Base-by-base conservation (phyloP, 2,888 invertebrate species). In the Rhamnusium bicolor region DNA sequence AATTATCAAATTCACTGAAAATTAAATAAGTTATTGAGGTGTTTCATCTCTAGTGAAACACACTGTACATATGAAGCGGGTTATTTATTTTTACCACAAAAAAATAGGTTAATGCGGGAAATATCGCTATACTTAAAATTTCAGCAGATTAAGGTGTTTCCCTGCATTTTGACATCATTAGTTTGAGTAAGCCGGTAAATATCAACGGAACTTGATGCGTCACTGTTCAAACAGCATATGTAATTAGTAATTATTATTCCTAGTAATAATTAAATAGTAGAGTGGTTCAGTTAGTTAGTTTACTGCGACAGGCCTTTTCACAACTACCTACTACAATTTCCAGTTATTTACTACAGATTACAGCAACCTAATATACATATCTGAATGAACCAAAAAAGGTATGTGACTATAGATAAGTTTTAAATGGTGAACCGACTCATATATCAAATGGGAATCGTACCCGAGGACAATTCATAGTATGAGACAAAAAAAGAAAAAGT, bases 401-500 rank as follows among this genome's bases (percentile, higher is more conserved):
- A 56, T 56, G 67, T 56, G 46, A 46, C 47, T 24, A 40, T 47
- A n/a, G 19, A 47, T 47, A 60, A 60, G 6, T 14, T 8, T 19
- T 51, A 29, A 27, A 4, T 10, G n/a, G 12, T 10, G 18, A 1
- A 54, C 27, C 27, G 19, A 5, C 6, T 18, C 10, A 24, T 24
- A 54, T 24, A 27, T 24, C n/a, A 16, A 51, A 49, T 49, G 49
- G 29, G 56, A 32, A 46, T 66, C 66, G 47, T 46, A 46, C 56
- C 14, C 61, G 46, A 65, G 51, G 51, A 53, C 29, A 58, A 29
- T 46, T 40, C 56, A 58, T 58, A 67, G 16, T 32, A 40, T 49
- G 49, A 63, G 27, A 63, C 14, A 14, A 12, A 27, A 65, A 65
- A 70, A 62, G 70, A 70, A 70, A 70, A 63, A 63, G 70, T 69